Percentiles rank a stretch among this genome's conserved stretches.
Conservation (phyloP, 2,888 invertebrate species). For the Nephrotoma guestfalica region DNA sequence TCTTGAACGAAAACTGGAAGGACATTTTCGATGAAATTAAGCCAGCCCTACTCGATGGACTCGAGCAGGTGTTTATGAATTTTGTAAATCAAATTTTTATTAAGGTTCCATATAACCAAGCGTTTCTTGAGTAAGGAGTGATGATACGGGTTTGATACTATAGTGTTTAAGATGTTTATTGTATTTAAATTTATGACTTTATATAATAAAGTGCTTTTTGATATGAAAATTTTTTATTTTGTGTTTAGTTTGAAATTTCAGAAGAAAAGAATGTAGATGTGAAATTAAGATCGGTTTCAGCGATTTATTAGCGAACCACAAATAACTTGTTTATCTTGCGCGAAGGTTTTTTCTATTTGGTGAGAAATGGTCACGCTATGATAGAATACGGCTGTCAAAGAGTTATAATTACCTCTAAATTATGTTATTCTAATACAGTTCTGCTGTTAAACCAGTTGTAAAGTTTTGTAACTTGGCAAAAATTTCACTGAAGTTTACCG, state of each 20-base stretch:
- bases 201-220: neutral
- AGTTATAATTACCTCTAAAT: no score
- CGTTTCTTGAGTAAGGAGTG: constrained; percentile 14
- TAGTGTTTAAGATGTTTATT: neutral
- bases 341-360: no score
- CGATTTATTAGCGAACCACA: no score
- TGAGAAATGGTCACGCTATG: no score
- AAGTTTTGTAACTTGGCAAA: no score
- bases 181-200: neutral
- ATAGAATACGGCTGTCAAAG: no score
- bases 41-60: constrained; percentile 19
- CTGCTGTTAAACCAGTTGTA: no score
- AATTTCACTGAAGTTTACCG: no score
- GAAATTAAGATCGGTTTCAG: no score
- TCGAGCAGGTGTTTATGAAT: constrained; percentile 19
- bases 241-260: neutral
- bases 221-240: neutral
- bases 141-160: neutral
- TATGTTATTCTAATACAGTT: no score
- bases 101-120: constrained; percentile 19
- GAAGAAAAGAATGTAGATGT: no score
- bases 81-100: constrained; percentile 20
- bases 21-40: constrained; percentile 22
- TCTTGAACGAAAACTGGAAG: constrained; percentile 13
- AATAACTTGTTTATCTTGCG: no score